Evolutionary conservation across 2,113 vertebrate species (phyloP), one percentile per base, ranked within the genome.

Genomic region (Nannospalax galili): DNA sequence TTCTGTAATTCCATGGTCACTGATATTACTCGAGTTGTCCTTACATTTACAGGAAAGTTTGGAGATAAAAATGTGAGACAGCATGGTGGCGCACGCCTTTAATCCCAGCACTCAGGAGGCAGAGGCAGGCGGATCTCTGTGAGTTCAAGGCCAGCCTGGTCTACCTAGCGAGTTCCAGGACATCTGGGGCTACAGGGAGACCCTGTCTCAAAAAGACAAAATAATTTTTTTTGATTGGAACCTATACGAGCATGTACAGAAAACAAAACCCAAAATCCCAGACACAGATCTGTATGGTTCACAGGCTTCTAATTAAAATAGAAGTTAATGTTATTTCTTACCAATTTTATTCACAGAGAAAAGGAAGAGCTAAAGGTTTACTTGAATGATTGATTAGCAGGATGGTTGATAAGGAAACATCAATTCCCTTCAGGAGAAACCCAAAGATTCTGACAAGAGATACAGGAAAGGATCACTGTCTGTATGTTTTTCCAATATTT

Each of bases 281-380:
- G 15, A n/a, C 15, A 2, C 42, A 8, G 58, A 88, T 91, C 56
- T 60, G 85, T 80, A 30, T 91, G 32, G 15, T 62, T 62, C 60
- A 62, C 16, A 62, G 70, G 65, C 20, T 74, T 93, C 30, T 32
- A 67, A 89, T 79, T 72, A 75, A 84, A 93, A 92, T 52, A 93
- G n/a, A 65, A 16, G 20, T 85, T 81, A 20, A 40, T 81, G 52
- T 85, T 58, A 89, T 73, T 90, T 94, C 22, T 92, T 88, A 70
- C 1, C 56, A 19, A 75, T 70, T 65, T 74, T 45, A 67, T 69
- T 52, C 70, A 94, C 5, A 37, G 1, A 52, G 11, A 28, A 70
- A 90, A 90, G 40, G 40, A 9, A 24, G 11, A 82, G 1, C 30
- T 1, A 58, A 88, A 77, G 60, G n/a, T 72, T 86, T 48, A 15